Evolutionary conservation across 2,888 invertebrate species (phyloP).

Genomic region (Drosophila dives): DNA sequence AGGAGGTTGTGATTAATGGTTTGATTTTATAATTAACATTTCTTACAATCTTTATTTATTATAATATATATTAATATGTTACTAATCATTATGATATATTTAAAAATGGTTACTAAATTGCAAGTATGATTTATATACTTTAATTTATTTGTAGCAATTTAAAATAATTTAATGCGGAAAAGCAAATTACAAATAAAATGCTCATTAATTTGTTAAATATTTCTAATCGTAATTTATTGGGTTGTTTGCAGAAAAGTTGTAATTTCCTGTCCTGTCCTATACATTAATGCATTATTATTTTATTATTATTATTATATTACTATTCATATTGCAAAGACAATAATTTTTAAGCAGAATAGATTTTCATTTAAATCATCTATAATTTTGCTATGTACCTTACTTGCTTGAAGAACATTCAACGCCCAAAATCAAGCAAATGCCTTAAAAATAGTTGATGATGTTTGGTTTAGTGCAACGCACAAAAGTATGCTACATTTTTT

Average conservation of each 20-base stretch:
- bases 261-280: neutral
- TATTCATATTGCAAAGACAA: neutral
- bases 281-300: neutral
- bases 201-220: neutral
- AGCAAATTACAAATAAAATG: neutral
- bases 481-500: conserved; percentile 3
- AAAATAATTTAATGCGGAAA: neutral
- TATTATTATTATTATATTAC: neutral
- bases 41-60: neutral
- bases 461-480: neutral
- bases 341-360: neutral
- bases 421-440: neutral
- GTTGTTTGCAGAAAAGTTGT: neutral
- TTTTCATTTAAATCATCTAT: neutral
- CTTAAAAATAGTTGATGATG: neutral
- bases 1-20: neutral
- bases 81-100: too few species aligned
- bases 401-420: neutral
- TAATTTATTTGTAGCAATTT: neutral
- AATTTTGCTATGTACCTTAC: neutral
- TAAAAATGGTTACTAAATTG: neutral
- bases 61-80: too few species aligned
- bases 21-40: neutral
- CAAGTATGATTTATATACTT: neutral
- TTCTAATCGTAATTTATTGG: neutral